phyloP scores from a whole-genome alignment of 2,113 vertebrate species.

The Formicarius rufipectus region DNA sequence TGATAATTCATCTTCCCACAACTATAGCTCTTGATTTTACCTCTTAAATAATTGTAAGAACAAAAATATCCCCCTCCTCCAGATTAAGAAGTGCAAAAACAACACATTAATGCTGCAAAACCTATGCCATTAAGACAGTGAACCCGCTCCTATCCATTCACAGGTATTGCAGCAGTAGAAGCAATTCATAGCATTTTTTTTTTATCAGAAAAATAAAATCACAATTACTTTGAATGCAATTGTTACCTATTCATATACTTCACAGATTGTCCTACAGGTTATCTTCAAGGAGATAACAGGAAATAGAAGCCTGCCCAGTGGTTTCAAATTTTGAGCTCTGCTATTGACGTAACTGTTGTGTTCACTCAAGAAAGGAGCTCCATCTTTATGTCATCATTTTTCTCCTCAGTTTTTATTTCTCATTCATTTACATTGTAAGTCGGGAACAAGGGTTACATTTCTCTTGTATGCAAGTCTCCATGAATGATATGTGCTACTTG shows the following conservation, averaged over 20 bases:
- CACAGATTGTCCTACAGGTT: not conserved
- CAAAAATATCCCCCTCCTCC: not conserved
- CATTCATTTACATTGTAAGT: not conserved
- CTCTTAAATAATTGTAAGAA: not conserved
- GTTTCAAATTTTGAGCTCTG: not conserved
- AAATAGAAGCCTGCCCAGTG: not conserved
- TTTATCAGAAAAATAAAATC: not conserved
- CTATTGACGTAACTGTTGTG: not conserved
- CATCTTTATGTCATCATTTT: not conserved
- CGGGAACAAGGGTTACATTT: not conserved
- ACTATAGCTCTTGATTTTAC: not conserved
- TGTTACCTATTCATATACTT: accelerated
- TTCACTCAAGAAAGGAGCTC: not conserved
- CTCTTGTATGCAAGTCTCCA: not conserved
- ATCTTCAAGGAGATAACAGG: not conserved
- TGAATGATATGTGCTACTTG: not conserved
- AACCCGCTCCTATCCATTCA: not conserved
- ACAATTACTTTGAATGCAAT: not conserved
- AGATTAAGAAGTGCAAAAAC: not conserved
- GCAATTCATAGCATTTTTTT: not conserved
- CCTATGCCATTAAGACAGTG: accelerated
- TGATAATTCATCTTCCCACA: not conserved
- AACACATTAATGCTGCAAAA: not conserved
- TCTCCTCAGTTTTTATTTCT: not conserved
- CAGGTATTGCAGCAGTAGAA: not conserved